A percentile compares a stretch with the other conserved stretches of the same genome.
These are phyloP conservation scores for Choloepus didactylus DNA, from an alignment of 2,797 vertebrate genomes.

Conservation along the genomic window DNA sequence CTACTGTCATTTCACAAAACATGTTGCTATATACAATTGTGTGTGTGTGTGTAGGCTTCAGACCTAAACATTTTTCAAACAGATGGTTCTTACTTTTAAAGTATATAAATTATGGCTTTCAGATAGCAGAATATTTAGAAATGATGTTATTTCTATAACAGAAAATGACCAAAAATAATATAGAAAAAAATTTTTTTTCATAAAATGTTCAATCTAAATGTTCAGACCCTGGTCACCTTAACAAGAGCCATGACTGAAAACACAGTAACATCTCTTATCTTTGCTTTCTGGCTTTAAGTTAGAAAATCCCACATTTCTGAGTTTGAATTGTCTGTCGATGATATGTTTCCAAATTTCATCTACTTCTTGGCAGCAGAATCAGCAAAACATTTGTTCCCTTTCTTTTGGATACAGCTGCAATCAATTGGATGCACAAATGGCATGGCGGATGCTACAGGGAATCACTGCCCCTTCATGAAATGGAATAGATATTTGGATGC, in stretches of 20 bases:
- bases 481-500: conserved; percentile 78
- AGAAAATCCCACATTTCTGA: conserved; percentile 81
- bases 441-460: conserved; percentile 71
- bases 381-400: conserved; percentile 85
- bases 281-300: conserved; percentile 75
- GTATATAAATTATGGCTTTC: conserved; percentile 74
- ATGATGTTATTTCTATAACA: conserved; percentile 21
- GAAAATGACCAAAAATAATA: conserved; percentile 69
- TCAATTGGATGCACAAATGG: conserved; percentile 83
- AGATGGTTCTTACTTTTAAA: conserved; percentile 80
- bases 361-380: conserved; percentile 86
- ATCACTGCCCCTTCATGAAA: conserved; percentile 71
- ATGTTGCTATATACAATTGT: not conserved
- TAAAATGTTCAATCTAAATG: conserved; percentile 64
- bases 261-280: conserved; percentile 67
- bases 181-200: conserved; percentile 63
- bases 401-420: conserved; percentile 85
- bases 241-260: conserved; percentile 63
- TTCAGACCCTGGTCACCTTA: conserved; percentile 54
- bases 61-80: conserved; percentile 54
- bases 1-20: not conserved
- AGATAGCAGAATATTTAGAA: conserved; percentile 75
- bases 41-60: not conserved
- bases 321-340: conserved; percentile 82
- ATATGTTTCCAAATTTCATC: conserved; percentile 87